Percentiles rank a stretch among this genome's conserved stretches.
These are phyloP conservation scores for Phrynocephalus vlangalii DNA, from an alignment of 2,797 vertebrate species.

Conservation along the genomic window DNA sequence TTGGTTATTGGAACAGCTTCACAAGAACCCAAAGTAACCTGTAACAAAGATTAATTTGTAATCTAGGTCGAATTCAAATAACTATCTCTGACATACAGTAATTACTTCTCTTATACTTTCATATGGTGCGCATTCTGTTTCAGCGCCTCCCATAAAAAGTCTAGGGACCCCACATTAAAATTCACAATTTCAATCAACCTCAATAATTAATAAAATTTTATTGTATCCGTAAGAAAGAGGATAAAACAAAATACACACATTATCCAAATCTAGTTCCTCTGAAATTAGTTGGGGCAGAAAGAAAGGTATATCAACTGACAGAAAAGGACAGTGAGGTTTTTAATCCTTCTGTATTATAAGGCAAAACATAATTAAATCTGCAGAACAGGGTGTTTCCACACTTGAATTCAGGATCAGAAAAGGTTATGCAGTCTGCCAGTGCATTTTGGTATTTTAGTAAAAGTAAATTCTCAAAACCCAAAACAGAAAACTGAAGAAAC, in stretches of 20 bases:
- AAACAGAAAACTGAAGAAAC: background rate
- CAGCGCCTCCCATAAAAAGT: background rate
- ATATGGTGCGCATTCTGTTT: slow-evolving; percentile 32
- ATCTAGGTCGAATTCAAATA: slow-evolving; percentile 43
- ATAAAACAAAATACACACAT: background rate
- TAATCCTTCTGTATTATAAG: too few relatives aligned
- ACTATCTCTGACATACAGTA: slow-evolving; percentile 55
- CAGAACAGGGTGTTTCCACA: background rate
- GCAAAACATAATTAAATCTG: background rate
- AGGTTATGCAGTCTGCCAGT: background rate
- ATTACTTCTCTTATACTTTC: background rate
- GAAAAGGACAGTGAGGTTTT: fast-evolving
- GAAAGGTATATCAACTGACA: background rate
- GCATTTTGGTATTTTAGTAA: background rate
- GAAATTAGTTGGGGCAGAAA: slow-evolving; percentile 23
- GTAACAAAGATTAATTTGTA: slow-evolving; percentile 64
- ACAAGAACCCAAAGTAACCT: slow-evolving; percentile 67
- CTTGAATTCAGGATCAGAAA: background rate
- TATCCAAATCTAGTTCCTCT: slow-evolving; percentile 13
- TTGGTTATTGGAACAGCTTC: slow-evolving; percentile 64
- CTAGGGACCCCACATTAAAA: background rate
- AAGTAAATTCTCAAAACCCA: too few relatives aligned
- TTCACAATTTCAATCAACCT: background rate
- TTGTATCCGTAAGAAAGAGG: fast-evolving
- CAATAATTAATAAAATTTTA: slow-evolving; percentile 23